Evolutionary conservation across 2,888 invertebrate species (phyloP).

Genomic region (Ichneumoninae sp.): DNA sequence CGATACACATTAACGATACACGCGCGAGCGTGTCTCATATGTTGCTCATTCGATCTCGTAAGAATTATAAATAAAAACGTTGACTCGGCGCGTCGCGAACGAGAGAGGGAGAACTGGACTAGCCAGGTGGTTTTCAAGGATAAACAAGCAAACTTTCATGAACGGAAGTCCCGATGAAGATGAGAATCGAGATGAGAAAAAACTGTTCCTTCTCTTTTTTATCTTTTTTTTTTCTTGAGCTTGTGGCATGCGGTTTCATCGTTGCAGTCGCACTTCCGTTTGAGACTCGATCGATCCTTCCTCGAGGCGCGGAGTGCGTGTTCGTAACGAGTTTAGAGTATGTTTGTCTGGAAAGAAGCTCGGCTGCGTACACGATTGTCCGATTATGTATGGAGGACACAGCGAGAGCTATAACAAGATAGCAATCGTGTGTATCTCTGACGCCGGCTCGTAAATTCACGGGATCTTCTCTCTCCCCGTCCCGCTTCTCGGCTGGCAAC

Average conservation of each 20-base stretch:
- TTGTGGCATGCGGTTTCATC: conserved; percentile 21
- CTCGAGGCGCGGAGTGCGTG: conserved; percentile 7
- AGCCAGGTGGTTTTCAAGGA: conserved; percentile 62
- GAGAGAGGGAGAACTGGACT: conserved; percentile 32
- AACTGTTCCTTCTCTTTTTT: conserved; percentile 14
- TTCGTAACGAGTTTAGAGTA: conserved; percentile 15
- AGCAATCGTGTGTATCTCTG: conserved; percentile 39
- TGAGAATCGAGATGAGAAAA: conserved; percentile 36
- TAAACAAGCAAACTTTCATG: conserved; percentile 42
- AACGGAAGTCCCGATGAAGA: conserved; percentile 33
- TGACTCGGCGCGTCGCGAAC: conserved; percentile 38
- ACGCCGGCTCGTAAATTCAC: conserved; percentile 52
- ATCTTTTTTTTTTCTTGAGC: conserved; percentile 27
- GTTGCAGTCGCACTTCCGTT: conserved; percentile 52
- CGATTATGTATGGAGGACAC: conserved; percentile 13
- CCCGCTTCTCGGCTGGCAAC: background rate
- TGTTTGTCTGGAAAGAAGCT: conserved; percentile 31
- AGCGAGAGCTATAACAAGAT: conserved; percentile 18
- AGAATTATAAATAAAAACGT: conserved; percentile 64
- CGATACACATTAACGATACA: conserved; percentile 18
- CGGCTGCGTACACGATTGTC: conserved; percentile 20
- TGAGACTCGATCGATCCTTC: conserved; percentile 12
- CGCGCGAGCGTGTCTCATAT: background rate
- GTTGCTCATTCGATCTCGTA: conserved; percentile 54
- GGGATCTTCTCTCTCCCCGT: background rate